A percentile compares a stretch with the other conserved stretches of the same genome.
These are phyloP conservation scores for Chionoecetes opilio DNA, from an alignment of 1,140 invertebrate genomes.

Conservation along the genomic window DNA sequence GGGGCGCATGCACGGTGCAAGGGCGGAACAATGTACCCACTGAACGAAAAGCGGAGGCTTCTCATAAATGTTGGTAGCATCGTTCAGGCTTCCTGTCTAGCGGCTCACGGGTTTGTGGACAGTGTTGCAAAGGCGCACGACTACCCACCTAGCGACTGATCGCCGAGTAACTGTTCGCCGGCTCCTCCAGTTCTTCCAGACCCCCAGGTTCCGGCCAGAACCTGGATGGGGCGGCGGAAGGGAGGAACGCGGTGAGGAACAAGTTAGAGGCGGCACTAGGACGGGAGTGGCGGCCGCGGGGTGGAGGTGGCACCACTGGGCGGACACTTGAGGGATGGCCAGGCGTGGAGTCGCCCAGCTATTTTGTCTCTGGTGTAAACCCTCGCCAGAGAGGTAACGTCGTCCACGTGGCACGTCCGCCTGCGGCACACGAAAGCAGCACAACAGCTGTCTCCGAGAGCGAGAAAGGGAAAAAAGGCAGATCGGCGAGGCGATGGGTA, in stretches of 20 bases:
- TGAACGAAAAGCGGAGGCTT: constrained; percentile 55
- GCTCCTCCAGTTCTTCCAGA: too few relatives aligned
- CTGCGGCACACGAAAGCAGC: not conserved
- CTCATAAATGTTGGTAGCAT: constrained; percentile 65
- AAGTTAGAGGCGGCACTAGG: not conserved
- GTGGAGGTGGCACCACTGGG: constrained; percentile 47
- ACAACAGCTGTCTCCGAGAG: too few relatives aligned
- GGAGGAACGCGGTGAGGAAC: not conserved
- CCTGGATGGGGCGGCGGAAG: not conserved
- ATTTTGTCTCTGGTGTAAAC: constrained; percentile 57
- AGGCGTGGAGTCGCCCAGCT: constrained; percentile 49
- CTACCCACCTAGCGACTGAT: not conserved
- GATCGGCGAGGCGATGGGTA: not conserved
- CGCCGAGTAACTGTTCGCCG: not conserved
- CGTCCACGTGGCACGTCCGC: constrained; percentile 58
- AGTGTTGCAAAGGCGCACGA: constrained; percentile 54
- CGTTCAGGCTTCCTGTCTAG: constrained; percentile 70
- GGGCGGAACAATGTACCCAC: constrained; percentile 34
- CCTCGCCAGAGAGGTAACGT: constrained; percentile 45
- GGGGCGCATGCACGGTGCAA: not conserved
- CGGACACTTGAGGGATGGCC: constrained; percentile 55
- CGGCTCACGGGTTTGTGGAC: constrained; percentile 67
- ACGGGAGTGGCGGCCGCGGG: constrained; percentile 10
- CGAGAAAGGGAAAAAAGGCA: not conserved
- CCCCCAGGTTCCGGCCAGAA: too few relatives aligned